phyloP scores from a whole-genome alignment of 2,113 vertebrate species.

The Pygoscelis antarcticus region DNA sequence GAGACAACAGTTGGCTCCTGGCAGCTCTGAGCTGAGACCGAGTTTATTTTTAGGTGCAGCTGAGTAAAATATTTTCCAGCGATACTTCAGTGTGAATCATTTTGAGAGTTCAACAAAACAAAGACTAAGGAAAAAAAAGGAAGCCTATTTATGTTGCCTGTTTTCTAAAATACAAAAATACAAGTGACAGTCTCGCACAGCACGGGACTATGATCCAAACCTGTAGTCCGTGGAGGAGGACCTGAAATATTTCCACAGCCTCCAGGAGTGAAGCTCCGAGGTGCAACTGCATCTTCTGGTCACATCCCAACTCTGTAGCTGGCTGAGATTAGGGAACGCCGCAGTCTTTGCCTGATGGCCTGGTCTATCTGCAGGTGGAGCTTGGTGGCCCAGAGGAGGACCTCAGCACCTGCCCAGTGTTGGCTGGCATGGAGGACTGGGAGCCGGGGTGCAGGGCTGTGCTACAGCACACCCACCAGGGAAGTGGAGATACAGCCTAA shows the following conservation, averaged over 20 bases:
- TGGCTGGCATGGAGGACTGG: background rate
- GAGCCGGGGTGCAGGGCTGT: background rate
- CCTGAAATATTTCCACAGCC: background rate
- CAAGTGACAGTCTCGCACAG: background rate
- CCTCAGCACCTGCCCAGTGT: background rate
- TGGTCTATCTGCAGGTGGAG: background rate
- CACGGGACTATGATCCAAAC: background rate
- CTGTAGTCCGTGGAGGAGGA: background rate
- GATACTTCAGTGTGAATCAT: background rate
- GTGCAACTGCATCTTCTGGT: background rate
- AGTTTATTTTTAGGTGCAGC: conserved; percentile 44
- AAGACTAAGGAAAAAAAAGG: background rate
- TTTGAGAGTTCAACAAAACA: background rate
- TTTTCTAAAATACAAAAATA: background rate
- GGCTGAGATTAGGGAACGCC: background rate
- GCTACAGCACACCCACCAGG: rapidly evolving
- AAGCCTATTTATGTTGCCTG: background rate
- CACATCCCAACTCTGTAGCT: background rate
- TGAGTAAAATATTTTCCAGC: conserved; percentile 38
- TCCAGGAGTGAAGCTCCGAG: background rate
- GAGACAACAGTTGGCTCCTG: background rate
- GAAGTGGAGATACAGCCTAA: background rate
- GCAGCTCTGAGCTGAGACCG: background rate
- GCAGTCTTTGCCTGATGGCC: background rate
- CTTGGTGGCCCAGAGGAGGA: background rate